Conservation (phyloP, 2,113 vertebrate species). For the Brachionichthys hirsutus region DNA sequence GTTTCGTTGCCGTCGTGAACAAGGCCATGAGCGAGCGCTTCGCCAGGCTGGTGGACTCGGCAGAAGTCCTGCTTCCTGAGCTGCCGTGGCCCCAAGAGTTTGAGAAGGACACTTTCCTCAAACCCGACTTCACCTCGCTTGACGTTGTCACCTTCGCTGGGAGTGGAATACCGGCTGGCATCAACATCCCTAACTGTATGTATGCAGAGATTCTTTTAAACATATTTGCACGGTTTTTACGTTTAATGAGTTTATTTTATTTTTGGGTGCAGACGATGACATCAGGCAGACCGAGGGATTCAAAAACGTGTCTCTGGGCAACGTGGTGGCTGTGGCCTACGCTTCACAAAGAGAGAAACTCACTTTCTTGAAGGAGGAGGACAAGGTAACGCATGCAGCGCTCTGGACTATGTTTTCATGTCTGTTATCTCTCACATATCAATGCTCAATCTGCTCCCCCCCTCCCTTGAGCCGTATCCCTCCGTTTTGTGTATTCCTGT, state of each 20-base stretch:
- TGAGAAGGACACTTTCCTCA: conserved; percentile 90
- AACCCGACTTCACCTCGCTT: conserved; percentile 90
- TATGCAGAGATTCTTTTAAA: background rate
- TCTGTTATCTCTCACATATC: too few species aligned
- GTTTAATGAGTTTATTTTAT: background rate
- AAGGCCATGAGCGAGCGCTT: conserved; percentile 92
- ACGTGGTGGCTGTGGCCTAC: conserved; percentile 86
- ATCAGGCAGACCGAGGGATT: conserved; percentile 90
- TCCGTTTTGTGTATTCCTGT: too few species aligned
- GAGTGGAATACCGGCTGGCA: conserved; percentile 90
- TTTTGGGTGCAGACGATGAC: conserved; percentile 81
- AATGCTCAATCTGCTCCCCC: too few species aligned
- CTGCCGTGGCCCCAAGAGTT: conserved; percentile 87
- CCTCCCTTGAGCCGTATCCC: too few species aligned
- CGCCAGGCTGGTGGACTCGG: conserved; percentile 82
- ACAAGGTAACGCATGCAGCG: conserved; percentile 84
- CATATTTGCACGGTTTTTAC: background rate
- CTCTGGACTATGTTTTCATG: too few species aligned
- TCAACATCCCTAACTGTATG: conserved; percentile 93
- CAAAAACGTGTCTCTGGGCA: conserved; percentile 90
- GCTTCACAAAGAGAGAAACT: conserved; percentile 86
- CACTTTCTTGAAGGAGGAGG: conserved; percentile 85
- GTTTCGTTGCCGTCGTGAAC: conserved; percentile 91
- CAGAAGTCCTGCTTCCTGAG: conserved; percentile 84
- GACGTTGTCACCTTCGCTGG: conserved; percentile 91